Conservation (phyloP, 2,113 vertebrate species). For the Stegostoma tigrinum region DNA sequence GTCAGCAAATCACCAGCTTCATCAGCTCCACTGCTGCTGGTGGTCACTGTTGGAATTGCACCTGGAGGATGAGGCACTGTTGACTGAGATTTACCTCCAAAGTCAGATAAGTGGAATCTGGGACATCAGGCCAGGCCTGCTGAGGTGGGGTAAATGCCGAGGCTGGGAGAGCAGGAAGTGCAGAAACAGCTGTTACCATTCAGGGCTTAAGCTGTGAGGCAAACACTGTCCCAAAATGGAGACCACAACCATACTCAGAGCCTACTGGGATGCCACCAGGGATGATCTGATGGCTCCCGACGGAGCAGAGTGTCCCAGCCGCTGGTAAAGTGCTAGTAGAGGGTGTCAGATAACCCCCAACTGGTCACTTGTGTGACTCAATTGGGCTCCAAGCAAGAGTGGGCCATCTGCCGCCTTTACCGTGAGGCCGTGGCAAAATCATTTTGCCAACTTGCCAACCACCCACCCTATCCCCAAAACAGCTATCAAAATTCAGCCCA, state of each 20-base stretch:
- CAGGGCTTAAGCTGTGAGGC: neutral
- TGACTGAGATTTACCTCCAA: neutral
- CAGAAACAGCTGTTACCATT: neutral
- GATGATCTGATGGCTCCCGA: neutral
- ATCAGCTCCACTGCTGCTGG: neutral
- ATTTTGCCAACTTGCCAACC: too few relatives aligned
- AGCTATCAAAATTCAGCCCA: neutral
- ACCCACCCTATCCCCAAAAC: too few relatives aligned
- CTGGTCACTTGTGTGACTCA: too few relatives aligned
- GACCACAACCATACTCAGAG: neutral
- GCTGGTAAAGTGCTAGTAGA: neutral
- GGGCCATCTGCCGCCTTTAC: too few relatives aligned
- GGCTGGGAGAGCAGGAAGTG: neutral
- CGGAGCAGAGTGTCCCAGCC: too few relatives aligned
- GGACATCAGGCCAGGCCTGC: neutral
- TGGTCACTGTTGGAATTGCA: neutral
- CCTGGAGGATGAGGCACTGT: too few relatives aligned
- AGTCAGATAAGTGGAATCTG: neutral
- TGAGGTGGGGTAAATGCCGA: neutral
- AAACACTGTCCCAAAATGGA: neutral
- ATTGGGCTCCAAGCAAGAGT: too few relatives aligned
- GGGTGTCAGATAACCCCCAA: too few relatives aligned
- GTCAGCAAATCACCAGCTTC: neutral
- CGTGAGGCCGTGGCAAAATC: too few relatives aligned
- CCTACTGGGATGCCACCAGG: neutral